Conservation (phyloP, 2,113 vertebrate species). For the Rousettus leschenaultii region DNA sequence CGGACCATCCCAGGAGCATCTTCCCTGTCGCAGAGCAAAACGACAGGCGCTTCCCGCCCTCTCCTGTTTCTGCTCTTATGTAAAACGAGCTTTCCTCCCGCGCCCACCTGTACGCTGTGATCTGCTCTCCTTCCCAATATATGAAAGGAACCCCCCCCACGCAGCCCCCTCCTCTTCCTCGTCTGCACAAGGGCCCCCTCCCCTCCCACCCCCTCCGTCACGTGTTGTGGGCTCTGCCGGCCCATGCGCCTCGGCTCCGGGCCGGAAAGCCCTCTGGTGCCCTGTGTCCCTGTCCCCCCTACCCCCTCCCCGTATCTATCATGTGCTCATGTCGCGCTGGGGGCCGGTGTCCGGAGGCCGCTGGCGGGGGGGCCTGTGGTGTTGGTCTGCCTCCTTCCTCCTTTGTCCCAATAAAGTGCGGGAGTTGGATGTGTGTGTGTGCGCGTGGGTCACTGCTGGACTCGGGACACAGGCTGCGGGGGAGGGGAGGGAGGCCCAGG, state of each 20-base stretch:
- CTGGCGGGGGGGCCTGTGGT: slow-evolving; percentile 33
- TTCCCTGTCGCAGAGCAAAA: slow-evolving; percentile 12
- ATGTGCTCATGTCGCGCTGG: neutral
- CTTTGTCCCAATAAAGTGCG: slow-evolving; percentile 68
- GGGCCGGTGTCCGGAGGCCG: slow-evolving; percentile 41
- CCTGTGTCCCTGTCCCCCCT: too few species aligned
- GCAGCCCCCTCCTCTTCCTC: neutral
- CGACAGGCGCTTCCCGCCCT: neutral
- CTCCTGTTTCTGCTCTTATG: neutral
- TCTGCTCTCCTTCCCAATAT: slow-evolving; percentile 27
- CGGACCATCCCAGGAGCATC: neutral
- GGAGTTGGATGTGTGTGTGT: slow-evolving; percentile 41
- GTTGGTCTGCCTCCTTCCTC: neutral
- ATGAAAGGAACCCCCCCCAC: neutral
- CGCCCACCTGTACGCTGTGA: slow-evolving; percentile 26
- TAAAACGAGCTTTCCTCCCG: neutral
- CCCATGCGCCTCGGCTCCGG: neutral
- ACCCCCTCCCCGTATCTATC: slow-evolving; percentile 46
- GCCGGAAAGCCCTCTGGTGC: too few species aligned
- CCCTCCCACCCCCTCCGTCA: neutral
- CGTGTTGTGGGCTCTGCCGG: neutral
- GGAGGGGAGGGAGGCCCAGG: neutral
- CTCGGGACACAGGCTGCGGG: neutral
- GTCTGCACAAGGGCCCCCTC: neutral
- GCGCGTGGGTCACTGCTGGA: neutral